These are phyloP conservation scores for Halyomorpha halys DNA, from an alignment of 1,140 invertebrate species.

Conservation along the genomic window DNA sequence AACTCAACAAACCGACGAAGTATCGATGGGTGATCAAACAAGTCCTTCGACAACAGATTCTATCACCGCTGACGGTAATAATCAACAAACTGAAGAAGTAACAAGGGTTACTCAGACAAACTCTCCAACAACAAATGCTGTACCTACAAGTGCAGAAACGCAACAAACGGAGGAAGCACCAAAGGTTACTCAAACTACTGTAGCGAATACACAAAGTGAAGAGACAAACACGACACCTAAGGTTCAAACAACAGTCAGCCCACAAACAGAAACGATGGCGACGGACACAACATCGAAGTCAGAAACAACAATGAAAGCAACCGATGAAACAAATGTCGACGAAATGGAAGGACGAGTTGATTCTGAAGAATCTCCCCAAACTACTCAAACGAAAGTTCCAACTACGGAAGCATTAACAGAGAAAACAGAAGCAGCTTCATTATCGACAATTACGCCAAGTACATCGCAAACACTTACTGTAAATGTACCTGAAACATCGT, in stretches of 20 bases:
- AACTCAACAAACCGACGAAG: too few species aligned
- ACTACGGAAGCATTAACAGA: neutral
- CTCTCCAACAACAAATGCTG: too few species aligned
- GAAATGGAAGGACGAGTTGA: slow-evolving; percentile 1
- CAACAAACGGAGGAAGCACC: neutral
- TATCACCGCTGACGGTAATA: too few species aligned
- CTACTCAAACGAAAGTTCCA: neutral
- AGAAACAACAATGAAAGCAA: slow-evolving; percentile 4
- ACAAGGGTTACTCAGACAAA: too few species aligned
- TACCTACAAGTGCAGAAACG: too few species aligned
- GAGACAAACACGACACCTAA: neutral
- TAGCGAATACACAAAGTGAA: neutral
- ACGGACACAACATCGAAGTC: slow-evolving; percentile 26
- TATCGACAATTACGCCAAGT: neutral
- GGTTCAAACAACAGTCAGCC: neutral
- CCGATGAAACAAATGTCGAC: neutral
- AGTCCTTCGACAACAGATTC: too few species aligned
- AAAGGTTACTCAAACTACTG: neutral
- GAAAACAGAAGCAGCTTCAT: neutral
- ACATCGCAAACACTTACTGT: neutral
- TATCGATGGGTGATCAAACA: too few species aligned
- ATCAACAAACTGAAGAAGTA: too few species aligned
- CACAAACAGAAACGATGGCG: slow-evolving; percentile 25
- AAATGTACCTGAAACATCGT: neutral
- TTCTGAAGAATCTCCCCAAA: neutral